Evolutionary conservation across 2,113 vertebrate species (phyloP), one percentile per base, ranked within the genome.

Genomic region (Carassius carassius): DNA sequence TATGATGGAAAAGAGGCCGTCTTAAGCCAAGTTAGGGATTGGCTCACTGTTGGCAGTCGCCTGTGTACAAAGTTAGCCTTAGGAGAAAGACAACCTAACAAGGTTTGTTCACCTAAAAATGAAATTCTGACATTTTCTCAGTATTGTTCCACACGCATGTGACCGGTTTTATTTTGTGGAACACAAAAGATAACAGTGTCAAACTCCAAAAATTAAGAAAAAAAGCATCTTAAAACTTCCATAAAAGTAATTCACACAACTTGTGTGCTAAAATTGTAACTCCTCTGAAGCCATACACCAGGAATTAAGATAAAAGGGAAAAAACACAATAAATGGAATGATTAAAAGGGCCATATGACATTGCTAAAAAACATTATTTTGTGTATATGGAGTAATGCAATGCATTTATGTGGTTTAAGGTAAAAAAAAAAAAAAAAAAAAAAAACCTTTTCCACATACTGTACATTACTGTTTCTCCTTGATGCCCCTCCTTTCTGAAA

Each of bases 21-120:
- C 21, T n/a, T 72, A 21, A 72, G 69, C 19, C 17, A 44, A 72
- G 69, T 72, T 72, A 72, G 35, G 35, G 35, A 75, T 49, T 3
- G 37, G 72, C 44, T 75, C 72, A 75, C 6, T 49, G 72, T 75
- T 75, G 37, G 72, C 72, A 72, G 35, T 72, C 4, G 4, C 9
- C 19, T n/a, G 9, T 41, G n/a, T n/a, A n/a, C n/a, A n/a, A n/a
- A 70, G 67, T 70, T 37, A 21, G 35, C 35, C 35, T 41, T 6
- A n/a, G 69, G 35, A 72, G 19, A 72, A 72, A 44, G 17, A 41
- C 32, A 70, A 70, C 35, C 69, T 72, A 41, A 72, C 41, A 72
- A 21, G 69, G 69, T 72, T 41, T 9, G 35, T 72, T 72, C 35
- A 72, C 69, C 69, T 72, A 19, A 72, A 70, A 41, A 37, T 70